phyloP scores from a whole-genome alignment of 2,797 vertebrate species.

The Echeneis naucrates region DNA sequence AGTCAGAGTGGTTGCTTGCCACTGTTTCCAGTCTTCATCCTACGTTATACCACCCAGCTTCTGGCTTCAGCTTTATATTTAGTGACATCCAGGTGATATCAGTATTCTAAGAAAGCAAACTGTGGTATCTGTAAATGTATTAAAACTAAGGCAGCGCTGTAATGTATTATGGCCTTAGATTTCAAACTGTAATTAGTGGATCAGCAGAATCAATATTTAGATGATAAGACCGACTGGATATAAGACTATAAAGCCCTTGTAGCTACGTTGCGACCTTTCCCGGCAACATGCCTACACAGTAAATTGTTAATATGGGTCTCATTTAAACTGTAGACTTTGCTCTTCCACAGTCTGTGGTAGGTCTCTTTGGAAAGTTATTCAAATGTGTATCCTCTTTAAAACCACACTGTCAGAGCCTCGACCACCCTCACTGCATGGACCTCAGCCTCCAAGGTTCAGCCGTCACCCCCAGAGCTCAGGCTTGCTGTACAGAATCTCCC shows the following conservation, averaged over 20 bases:
- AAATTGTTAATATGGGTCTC: not conserved
- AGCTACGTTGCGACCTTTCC: not conserved
- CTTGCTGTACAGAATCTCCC: conserved; percentile 28
- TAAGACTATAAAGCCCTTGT: not conserved
- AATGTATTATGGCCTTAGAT: not conserved
- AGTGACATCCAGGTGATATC: too few species aligned
- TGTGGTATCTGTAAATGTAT: not conserved
- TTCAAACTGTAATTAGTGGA: too few species aligned
- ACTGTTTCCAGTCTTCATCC: not conserved
- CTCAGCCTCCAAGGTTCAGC: conserved; percentile 7
- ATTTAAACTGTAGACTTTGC: not conserved
- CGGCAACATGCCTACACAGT: not conserved
- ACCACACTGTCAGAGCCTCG: conserved; percentile 20
- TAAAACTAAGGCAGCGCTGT: not conserved
- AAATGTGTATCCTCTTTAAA: conserved; percentile 15
- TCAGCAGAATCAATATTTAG: too few species aligned
- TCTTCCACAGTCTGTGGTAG: conserved; percentile 20
- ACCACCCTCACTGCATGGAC: conserved; percentile 47
- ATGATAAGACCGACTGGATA: too few species aligned
- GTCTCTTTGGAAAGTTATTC: conserved; percentile 14
- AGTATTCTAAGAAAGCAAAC: not conserved
- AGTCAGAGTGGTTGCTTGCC: not conserved
- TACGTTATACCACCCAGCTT: too few species aligned
- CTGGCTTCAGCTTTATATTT: not conserved
- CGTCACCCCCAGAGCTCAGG: conserved; percentile 47